phyloP scores from a whole-genome alignment of 2,888 invertebrate genomes.

The Idaea straminata region DNA sequence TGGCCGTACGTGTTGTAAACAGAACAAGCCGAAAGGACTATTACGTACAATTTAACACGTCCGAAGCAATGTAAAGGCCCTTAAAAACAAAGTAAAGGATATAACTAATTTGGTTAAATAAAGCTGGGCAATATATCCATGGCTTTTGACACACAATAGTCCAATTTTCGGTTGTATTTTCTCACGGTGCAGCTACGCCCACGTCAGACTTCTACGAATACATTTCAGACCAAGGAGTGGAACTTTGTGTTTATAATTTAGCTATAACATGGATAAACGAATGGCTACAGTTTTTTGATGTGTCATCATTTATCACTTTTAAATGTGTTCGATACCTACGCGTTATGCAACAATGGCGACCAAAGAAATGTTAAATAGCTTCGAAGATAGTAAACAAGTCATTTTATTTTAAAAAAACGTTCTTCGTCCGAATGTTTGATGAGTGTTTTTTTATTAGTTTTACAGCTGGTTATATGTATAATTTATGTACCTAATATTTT shows the following conservation, averaged over 20 bases:
- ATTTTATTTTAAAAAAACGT: slow-evolving; percentile 6
- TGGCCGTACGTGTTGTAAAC: slow-evolving; percentile 34
- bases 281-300: slow-evolving; percentile 48
- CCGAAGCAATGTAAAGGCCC: slow-evolving; percentile 11
- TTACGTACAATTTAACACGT: slow-evolving; percentile 39
- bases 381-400: slow-evolving; percentile 1
- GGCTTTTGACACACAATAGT: slow-evolving; percentile 49
- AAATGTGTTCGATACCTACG: slow-evolving; percentile 25
- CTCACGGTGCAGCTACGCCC: slow-evolving; percentile 72
- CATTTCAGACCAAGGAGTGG: slow-evolving; percentile 62
- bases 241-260: slow-evolving; percentile 65
- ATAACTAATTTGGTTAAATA: slow-evolving; percentile 42
- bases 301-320: slow-evolving; percentile 37
- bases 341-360: slow-evolving; percentile 20
- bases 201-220: slow-evolving; percentile 63
- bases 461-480: slow-evolving; percentile 15
- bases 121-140: slow-evolving; percentile 40
- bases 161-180: slow-evolving; percentile 64
- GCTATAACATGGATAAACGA: slow-evolving; percentile 54
- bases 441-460: slow-evolving; percentile 14
- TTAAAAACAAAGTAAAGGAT: slow-evolving; percentile 44
- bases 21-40: slow-evolving; percentile 36
- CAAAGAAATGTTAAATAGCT: slow-evolving; percentile 19
- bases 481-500: not conserved
- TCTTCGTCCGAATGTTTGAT: slow-evolving; percentile 6